Evolutionary conservation across 2,888 invertebrate species (phyloP).

Genomic region (Lasioglossum leucozonium): DNA sequence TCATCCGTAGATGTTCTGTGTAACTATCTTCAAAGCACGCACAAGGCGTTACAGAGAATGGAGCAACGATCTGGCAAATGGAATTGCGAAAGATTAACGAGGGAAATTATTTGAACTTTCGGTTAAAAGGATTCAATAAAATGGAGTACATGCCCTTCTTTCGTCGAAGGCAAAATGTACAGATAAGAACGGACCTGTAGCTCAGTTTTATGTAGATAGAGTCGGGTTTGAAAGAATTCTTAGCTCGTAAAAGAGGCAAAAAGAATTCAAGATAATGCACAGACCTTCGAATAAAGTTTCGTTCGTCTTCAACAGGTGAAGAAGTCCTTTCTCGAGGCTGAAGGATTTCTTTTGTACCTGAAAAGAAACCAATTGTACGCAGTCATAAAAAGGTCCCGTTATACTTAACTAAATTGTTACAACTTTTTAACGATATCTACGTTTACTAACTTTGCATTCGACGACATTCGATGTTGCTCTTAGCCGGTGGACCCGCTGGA

Average conservation of each 20-base stretch:
- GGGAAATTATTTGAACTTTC: background rate
- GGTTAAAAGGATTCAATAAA: background rate
- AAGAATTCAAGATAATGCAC: constrained; percentile 4
- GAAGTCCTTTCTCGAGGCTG: background rate
- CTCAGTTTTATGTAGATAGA: background rate
- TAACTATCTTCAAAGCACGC: background rate
- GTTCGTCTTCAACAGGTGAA: constrained; percentile 4
- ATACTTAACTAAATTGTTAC: background rate
- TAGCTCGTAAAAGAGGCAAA: background rate
- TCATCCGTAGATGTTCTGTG: background rate
- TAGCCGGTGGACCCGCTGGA: background rate
- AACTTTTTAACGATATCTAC: constrained; percentile 6
- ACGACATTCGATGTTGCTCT: background rate
- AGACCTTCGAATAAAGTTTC: constrained; percentile 4
- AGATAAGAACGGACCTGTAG: background rate
- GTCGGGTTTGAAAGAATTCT: background rate
- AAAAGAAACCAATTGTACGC: constrained; percentile 35
- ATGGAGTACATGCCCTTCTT: background rate
- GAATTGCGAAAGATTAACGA: background rate
- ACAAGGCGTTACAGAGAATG: background rate
- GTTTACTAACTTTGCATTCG: background rate
- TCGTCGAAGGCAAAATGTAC: background rate
- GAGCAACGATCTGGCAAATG: background rate
- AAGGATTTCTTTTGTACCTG: background rate
- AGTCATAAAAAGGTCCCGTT: background rate